phyloP scores from a whole-genome alignment of 2,113 vertebrate genomes.

The Todiramphus saurophagus region DNA sequence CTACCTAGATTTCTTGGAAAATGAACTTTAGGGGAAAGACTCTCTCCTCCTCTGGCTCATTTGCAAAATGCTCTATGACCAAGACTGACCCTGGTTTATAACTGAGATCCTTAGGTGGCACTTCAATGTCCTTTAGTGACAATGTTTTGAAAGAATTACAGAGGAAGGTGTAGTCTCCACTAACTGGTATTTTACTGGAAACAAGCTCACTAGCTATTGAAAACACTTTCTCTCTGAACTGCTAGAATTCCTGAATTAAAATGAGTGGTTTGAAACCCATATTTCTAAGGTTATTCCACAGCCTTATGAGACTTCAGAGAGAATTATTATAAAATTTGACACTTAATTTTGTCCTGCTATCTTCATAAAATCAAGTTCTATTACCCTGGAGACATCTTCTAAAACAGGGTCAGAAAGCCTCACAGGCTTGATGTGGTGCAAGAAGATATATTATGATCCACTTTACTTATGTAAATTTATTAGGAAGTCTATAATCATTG shows the following conservation, averaged over 20 bases:
- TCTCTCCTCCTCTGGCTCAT: fast-evolving
- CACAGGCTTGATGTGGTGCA: not conserved
- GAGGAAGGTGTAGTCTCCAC: not conserved
- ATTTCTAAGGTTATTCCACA: not conserved
- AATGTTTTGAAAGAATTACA: not conserved
- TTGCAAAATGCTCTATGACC: not conserved
- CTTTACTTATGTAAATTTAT: not conserved
- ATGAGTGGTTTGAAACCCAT: not conserved
- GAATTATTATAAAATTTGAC: not conserved
- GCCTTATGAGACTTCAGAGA: not conserved
- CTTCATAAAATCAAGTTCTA: not conserved
- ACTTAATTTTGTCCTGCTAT: not conserved
- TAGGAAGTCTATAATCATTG: not conserved
- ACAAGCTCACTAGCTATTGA: not conserved
- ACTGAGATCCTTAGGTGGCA: not conserved
- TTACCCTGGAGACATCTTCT: not conserved
- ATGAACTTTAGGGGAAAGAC: not conserved
- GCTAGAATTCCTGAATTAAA: not conserved
- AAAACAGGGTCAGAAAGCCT: not conserved
- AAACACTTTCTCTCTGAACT: not conserved
- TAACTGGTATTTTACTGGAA: not conserved
- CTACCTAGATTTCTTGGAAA: not conserved
- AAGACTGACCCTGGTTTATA: not conserved
- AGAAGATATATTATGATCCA: not conserved
- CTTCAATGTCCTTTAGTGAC: not conserved